Evolutionary conservation across 2,113 vertebrate genomes (phyloP), one percentile per base, ranked within the genome.

Genomic region (Ardeotis arabs): DNA sequence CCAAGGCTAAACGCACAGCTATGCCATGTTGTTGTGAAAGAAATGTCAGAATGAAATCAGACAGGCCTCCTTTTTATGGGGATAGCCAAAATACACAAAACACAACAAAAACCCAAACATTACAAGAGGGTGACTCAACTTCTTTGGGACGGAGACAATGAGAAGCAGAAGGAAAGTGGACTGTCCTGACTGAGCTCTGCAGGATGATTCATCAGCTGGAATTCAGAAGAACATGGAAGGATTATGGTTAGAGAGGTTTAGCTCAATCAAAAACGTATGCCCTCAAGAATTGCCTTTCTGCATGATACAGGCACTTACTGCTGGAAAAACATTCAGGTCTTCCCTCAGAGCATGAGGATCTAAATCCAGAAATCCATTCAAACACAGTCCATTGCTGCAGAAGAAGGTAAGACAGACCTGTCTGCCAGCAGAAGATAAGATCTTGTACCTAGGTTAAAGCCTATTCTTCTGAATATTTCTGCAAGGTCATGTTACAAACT

Each of bases 181-280:
- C 87, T 85, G 50, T 55, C 78, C 84, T 78, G 70, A 79, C 67
- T 50, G 86, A 85, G 64, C 62, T 88, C 29, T 45, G 52, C n/a
- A 75, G 89, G 81, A 84, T 94, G 69, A 96, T 73, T 90, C 83
- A 95, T 94, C 93, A 96, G 27, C 74, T 50, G 59, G 62, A 97
- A 95, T 95, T 96, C 96, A 96, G 93, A 92, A 86, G 94, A 97
- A 93, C 78, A 87, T 33, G 62, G 91, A 60, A 92, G 84, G 86
- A 90, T 79, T 91, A 89, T 86, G 27, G 60, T 80, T 90, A 81
- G 22, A 74, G 53, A 94, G 44, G 39, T 87, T 92, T 58, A 78
- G 66, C 62, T 93, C 80, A 91, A 84, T 90, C 80, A 92, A 84
- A 95, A 95, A 69, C 3, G 25, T 82, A 66, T 79, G 62, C 66